Percentiles rank a stretch among this genome's conserved stretches.
Conservation (phyloP, 2,797 vertebrate genomes). For the Lithobates pipiens region DNA sequence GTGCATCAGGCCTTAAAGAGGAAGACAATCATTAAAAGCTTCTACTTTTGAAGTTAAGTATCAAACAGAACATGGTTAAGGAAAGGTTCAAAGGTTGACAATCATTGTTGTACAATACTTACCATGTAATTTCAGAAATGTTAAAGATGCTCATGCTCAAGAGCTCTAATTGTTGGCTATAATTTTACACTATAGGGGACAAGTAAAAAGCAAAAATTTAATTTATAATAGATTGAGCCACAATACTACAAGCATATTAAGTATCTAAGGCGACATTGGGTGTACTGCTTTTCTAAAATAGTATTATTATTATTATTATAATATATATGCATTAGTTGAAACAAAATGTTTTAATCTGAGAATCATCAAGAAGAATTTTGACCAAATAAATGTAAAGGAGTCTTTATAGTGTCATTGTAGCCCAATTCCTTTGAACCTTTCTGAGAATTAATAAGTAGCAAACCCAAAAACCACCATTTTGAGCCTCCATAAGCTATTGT, state of each 20-base stretch:
- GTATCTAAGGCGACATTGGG: constrained; percentile 11
- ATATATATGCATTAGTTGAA: too few species aligned
- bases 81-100: constrained; percentile 44
- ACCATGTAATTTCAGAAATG: constrained; percentile 39
- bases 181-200: constrained; percentile 45
- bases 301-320: too few species aligned
- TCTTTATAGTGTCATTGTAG: too few species aligned
- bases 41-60: constrained; percentile 43
- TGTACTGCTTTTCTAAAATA: not conserved
- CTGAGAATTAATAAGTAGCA: too few species aligned
- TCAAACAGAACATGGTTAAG: constrained; percentile 49
- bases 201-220: constrained; percentile 41
- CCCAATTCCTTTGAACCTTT: too few species aligned
- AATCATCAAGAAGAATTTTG: too few species aligned
- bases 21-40: constrained; percentile 25
- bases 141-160: constrained; percentile 34
- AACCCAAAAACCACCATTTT: too few species aligned
- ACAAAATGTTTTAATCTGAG: not conserved
- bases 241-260: not conserved
- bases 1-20: not conserved
- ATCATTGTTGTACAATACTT: constrained; percentile 39
- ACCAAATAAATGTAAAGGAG: too few species aligned
- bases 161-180: constrained; percentile 40
- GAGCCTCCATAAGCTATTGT: too few species aligned
- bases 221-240: constrained; percentile 13